Percentiles rank a stretch among this genome's conserved stretches.
Conservation (phyloP, 2,113 vertebrate species). For the Choloepus hoffmanni region DNA sequence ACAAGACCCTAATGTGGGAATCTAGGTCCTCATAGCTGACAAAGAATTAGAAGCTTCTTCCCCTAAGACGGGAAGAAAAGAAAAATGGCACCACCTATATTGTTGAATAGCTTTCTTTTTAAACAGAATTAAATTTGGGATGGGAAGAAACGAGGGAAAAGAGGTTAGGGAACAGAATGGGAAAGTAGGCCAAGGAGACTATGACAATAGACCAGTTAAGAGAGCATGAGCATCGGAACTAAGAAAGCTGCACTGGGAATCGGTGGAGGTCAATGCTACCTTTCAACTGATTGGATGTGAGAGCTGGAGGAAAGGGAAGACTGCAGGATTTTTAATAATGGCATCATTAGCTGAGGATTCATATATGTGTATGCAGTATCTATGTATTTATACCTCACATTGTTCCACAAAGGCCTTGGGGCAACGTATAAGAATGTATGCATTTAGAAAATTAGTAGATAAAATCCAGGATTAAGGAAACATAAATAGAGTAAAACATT, state of each 20-base stretch:
- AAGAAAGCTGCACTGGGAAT: not conserved
- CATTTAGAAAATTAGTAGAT: not conserved
- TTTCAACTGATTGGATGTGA: constrained; percentile 17
- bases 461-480: constrained; percentile 35
- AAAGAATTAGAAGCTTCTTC: not conserved
- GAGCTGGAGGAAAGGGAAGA: not conserved
- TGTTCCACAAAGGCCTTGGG: not conserved
- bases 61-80: not conserved
- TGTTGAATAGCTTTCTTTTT: constrained; percentile 1
- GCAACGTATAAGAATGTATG: not conserved
- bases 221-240: not conserved
- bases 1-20: not conserved
- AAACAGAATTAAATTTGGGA: constrained; percentile 46
- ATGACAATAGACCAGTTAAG: not conserved
- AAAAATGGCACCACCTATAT: not conserved
- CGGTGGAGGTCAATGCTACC: not conserved
- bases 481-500: not conserved
- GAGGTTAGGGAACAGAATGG: not conserved
- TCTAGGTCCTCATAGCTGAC: not conserved
- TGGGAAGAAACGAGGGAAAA: constrained; percentile 30
- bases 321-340: not conserved
- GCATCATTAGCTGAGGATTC: not conserved
- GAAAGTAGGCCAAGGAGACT: not conserved
- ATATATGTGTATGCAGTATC: not conserved
- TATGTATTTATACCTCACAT: not conserved